Conservation (phyloP, 2,888 invertebrate genomes). For the Sinhomidia bicolor region DNA sequence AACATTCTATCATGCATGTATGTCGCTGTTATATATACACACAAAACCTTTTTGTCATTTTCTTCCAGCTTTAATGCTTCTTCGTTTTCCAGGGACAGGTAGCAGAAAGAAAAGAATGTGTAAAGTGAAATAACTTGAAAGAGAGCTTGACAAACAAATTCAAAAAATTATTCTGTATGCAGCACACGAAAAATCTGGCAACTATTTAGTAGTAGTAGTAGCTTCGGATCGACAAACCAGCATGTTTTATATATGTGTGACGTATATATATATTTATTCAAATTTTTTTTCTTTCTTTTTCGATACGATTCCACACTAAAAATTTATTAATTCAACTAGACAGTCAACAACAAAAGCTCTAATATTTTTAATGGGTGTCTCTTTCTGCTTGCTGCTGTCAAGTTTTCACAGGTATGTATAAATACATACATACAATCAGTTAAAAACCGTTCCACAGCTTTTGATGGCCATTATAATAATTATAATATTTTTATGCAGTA, state of each 20-base stretch:
- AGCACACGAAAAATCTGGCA: slow-evolving; percentile 41
- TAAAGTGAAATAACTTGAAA: slow-evolving; percentile 8
- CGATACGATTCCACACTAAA: neutral
- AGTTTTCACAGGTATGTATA: neutral
- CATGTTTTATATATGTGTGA: slow-evolving; percentile 23
- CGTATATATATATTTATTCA: neutral
- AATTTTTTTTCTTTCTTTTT: slow-evolving; percentile 9
- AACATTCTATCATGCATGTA: neutral
- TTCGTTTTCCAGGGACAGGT: neutral
- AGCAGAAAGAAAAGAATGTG: neutral
- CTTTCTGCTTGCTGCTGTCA: neutral
- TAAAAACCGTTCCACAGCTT: slow-evolving; percentile 28
- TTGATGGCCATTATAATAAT: too few relatives aligned
- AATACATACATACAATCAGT: neutral
- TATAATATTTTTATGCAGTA: neutral
- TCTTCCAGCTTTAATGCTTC: neutral
- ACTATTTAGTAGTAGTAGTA: too few relatives aligned
- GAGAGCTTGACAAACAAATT: slow-evolving; percentile 33
- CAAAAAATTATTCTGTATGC: slow-evolving; percentile 42
- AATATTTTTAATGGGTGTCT: neutral
- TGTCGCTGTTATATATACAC: neutral
- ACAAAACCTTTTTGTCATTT: neutral
- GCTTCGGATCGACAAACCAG: neutral
- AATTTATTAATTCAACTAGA: neutral
- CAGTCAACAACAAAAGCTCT: too few relatives aligned